Base-by-base conservation (phyloP, 2,797 vertebrate species). In the Pelodytes ibericus region DNA sequence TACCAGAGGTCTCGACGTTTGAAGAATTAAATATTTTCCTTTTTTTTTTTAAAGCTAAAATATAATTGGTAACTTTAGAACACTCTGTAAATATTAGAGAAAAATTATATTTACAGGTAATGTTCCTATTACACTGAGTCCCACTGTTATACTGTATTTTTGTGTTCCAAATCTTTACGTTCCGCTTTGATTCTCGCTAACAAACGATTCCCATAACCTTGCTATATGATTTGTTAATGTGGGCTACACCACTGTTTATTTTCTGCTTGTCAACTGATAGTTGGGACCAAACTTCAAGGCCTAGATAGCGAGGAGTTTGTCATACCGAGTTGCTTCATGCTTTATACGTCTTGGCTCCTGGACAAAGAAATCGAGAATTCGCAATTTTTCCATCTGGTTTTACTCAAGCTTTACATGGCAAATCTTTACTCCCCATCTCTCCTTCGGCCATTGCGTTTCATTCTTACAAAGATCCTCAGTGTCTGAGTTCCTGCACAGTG, bases 361-460 rank as follows among this genome's bases (percentile, higher is more conserved):
- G 27, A 66, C 75, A 80, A 60, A 78, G 84, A 78, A 66, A 68
- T 49, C 57, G 60, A 68, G 80, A 53, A 56, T 79, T 79, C 71
- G 41, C 26, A 0, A 0, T 18, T 80, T 70, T 80, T 81, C 75
- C 82, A 80, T 85, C 85, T 87, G 86, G 20, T 83, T 87, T 81
- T 84, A 73, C 77, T 88, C 82, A 86, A 80, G 69, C 80, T 75
- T 39, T 81, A 16, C 61, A 58, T 66, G 62, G 83, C 76, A 80
- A 77, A 82, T 83, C 70, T 0, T 0, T 80, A 44, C 75, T 83
- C 76, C 68, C 81, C 71, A 41, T 72, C 57, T 82, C 76, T 81
- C 47, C 4, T 79, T 67, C 67, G 56, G 20, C 73, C 77, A 31
- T 25, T 3, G 6, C 77, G n/a, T 88, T 84, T 44, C 82, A 72